These are phyloP conservation scores for Dermatemys mawii DNA, from an alignment of 2,113 vertebrate species.

Conservation along the genomic window DNA sequence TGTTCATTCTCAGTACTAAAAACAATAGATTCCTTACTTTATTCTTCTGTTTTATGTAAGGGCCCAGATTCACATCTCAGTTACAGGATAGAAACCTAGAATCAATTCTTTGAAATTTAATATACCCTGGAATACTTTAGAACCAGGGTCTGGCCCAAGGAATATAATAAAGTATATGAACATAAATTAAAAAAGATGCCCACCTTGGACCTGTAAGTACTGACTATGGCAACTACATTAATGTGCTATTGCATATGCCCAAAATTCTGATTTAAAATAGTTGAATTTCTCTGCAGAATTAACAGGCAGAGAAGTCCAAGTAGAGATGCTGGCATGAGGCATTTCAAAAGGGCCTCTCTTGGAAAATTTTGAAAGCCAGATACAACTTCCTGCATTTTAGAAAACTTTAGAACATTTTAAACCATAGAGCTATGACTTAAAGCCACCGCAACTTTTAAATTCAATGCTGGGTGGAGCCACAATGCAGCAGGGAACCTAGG, in stretches of 20 bases:
- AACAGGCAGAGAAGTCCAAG: no score
- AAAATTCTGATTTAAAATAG: no score
- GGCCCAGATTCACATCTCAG: not conserved
- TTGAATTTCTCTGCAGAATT: no score
- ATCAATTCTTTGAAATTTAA: no score
- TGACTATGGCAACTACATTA: no score
- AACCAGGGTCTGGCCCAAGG: no score
- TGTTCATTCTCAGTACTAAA: not conserved
- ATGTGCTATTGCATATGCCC: no score
- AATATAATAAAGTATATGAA: not conserved
- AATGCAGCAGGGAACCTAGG: not conserved
- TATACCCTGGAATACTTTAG: no score
- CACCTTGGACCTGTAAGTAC: accelerated
- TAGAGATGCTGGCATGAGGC: not conserved
- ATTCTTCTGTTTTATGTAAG: not conserved
- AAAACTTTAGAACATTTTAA: not conserved
- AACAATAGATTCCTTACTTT: not conserved
- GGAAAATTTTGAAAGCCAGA: not conserved
- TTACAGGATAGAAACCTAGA: not conserved
- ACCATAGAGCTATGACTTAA: no score
- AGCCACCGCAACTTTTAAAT: no score
- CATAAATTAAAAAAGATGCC: not conserved
- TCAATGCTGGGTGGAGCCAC: not conserved
- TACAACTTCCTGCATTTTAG: not conserved
- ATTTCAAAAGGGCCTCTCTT: not conserved